Conservation (phyloP, 2,888 invertebrate species). For the Mellilla xanthometata region DNA sequence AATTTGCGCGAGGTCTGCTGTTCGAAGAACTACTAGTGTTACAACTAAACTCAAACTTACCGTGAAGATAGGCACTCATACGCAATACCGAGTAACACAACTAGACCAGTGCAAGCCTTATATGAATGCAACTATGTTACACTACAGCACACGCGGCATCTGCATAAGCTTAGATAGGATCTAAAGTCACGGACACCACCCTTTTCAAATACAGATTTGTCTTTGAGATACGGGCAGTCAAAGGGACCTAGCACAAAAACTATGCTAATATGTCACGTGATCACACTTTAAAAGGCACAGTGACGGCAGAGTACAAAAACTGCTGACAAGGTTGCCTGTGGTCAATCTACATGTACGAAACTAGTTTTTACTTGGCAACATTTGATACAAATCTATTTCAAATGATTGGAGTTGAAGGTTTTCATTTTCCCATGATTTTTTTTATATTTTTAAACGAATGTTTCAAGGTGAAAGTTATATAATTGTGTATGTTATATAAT, state of each 20-base stretch:
- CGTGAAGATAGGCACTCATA: too few relatives aligned
- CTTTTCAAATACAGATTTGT: constrained; percentile 6
- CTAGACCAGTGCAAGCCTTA: background rate
- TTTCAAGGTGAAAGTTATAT: too few relatives aligned
- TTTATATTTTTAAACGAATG: too few relatives aligned
- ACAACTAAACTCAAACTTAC: too few relatives aligned
- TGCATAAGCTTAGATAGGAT: background rate
- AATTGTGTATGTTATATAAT: too few relatives aligned
- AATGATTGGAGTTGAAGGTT: constrained; percentile 10
- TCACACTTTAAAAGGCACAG: constrained; percentile 12
- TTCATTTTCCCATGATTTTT: constrained; percentile 5
- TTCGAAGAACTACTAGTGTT: too few relatives aligned
- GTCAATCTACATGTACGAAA: constrained; percentile 22
- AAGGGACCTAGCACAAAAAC: constrained; percentile 12
- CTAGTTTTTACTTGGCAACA: constrained; percentile 18
- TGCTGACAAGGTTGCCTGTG: constrained; percentile 28
- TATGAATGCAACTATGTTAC: constrained; percentile 6
- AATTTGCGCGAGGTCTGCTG: too few relatives aligned
- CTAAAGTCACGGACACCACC: background rate
- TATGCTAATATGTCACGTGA: constrained; percentile 20
- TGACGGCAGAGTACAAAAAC: constrained; percentile 25
- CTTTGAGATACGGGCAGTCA: constrained; percentile 2
- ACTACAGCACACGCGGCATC: background rate
- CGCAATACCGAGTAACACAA: too few relatives aligned
- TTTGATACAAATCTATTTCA: constrained; percentile 12